Conservation (phyloP, 2,113 vertebrate species). For the Solea senegalensis region DNA sequence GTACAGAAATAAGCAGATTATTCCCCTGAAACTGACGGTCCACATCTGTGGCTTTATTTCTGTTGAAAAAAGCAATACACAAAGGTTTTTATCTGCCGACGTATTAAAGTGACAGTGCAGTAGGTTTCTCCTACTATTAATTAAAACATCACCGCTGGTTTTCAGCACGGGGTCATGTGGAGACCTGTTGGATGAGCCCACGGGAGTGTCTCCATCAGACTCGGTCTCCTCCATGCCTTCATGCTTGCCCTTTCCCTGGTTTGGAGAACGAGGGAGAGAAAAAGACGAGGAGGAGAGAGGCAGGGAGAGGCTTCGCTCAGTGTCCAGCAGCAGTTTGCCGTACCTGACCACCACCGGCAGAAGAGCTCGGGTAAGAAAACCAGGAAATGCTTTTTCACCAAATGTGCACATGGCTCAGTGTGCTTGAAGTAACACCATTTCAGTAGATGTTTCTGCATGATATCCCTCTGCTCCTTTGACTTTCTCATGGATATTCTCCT, state of each 20-base stretch:
- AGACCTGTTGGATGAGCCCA: conserved; percentile 81
- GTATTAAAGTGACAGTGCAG: too few relatives aligned
- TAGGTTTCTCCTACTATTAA: not conserved
- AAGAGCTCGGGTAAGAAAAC: conserved; percentile 78
- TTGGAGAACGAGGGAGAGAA: conserved; percentile 85
- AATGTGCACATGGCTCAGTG: too few relatives aligned
- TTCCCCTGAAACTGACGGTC: not conserved
- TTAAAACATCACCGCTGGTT: not conserved
- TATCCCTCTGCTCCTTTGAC: not conserved
- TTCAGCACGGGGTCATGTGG: conserved; percentile 79
- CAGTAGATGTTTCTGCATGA: not conserved
- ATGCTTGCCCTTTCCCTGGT: conserved; percentile 91
- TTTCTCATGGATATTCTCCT: not conserved
- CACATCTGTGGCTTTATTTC: too few relatives aligned
- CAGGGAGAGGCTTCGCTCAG: conserved; percentile 65
- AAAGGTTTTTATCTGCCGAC: too few relatives aligned
- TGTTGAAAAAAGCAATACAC: too few relatives aligned
- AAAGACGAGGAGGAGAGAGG: conserved; percentile 67
- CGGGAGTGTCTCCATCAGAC: conserved; percentile 82
- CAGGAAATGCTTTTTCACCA: not conserved
- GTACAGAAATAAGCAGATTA: not conserved
- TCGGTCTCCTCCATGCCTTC: conserved; percentile 87
- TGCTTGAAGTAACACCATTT: not conserved
- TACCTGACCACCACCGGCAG: conserved; percentile 80
- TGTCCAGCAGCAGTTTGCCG: conserved; percentile 84